A percentile compares a stretch with the other conserved stretches of the same genome.
Conservation (phyloP, 2,888 invertebrate genomes). For the Uloborus plumipes region DNA sequence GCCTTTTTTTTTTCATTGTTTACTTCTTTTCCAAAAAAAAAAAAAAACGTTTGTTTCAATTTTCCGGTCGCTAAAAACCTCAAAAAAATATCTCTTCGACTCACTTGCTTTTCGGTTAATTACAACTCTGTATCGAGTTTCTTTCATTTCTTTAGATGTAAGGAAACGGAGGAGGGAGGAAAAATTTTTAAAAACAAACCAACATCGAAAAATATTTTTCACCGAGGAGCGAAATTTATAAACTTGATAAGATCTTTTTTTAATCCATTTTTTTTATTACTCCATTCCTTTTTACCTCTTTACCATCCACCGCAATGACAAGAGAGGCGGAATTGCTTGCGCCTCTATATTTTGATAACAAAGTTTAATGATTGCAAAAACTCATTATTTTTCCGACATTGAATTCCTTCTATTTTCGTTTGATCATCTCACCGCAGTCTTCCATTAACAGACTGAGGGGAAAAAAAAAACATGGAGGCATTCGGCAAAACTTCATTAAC, state of each 20-base stretch:
- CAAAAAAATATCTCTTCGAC: conserved; percentile 27
- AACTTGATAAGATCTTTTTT: conserved; percentile 60
- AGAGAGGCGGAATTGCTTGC: conserved; percentile 55
- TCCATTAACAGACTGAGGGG: conserved; percentile 29
- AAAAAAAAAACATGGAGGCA: conserved; percentile 29
- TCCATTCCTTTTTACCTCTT: conserved; percentile 17
- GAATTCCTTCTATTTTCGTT: conserved; percentile 44
- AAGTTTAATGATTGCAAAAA: conserved; percentile 64
- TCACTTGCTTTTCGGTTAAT: conserved; percentile 52
- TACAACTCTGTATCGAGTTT: conserved; percentile 58
- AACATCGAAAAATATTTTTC: conserved; percentile 30
- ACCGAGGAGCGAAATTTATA: conserved; percentile 51
- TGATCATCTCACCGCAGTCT: conserved; percentile 7
- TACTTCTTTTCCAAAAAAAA: not conserved
- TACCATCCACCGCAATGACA: conserved; percentile 57
- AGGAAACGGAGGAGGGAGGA: not conserved
- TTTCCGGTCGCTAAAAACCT: conserved; percentile 56
- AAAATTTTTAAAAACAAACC: conserved; percentile 2
- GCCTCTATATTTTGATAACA: conserved; percentile 63
- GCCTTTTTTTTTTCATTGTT: not conserved
- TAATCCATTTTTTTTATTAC: conserved; percentile 25
- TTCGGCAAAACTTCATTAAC: conserved; percentile 62
- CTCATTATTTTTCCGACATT: conserved; percentile 61
- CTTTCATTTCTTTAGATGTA: conserved; percentile 32
- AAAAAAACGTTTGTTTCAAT: conserved; percentile 54